Evolutionary conservation across 2,888 invertebrate species (phyloP), one percentile per base, ranked within the genome.

Genomic region (Ariolimax columbianus): DNA sequence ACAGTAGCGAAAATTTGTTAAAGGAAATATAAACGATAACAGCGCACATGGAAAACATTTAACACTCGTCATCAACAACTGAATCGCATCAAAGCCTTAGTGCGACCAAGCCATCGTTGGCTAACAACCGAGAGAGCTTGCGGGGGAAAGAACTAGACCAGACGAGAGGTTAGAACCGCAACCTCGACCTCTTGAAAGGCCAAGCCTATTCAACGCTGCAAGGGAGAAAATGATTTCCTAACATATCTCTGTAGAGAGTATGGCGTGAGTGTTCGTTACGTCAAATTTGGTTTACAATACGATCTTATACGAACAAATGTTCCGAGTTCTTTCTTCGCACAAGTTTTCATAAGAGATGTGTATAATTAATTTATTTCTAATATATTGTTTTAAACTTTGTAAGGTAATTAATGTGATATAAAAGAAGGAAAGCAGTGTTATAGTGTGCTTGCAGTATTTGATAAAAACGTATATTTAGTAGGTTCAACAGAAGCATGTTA

Each of bases 131-230:
- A 11, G 43, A n/a, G 73, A 9, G 72, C 63, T 63, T 63, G 30
- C 30, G 63, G 11, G 26, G 63, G 30, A 30, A 11, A 23, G 11
- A 66, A 33, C 30, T 66, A 33, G 66, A 30, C 33, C 40, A 72
- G 40, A 40, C 72, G 51, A 75, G 51, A 75, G 75, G 75, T 75
- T 75, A 51, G 19, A 51, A 30, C 51, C 33, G 33, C 75, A 33
- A 33, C 9, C 75, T 19, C 0, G 19, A 19, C 33, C 30, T 75
- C 43, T 9, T 0, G 51, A 75, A 51, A 75, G 75, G 75, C 26
- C 36, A 75, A 75, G 30, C 30, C 75, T 33, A 11, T 33, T 36
- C 30, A 51, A 23, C 33, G 33, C 75, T 51, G 75, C 33, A 75
- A 30, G 73, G 0, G 43, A 4, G n/a, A 4, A 40, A 23, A 36